These are phyloP conservation scores for Xenopus tropicalis DNA, from an alignment of 2,113 vertebrate genomes.

Conservation along the genomic window UCB_Xtro_10.0 CM004444.2:97429001-97429500, in stretches of 20 bases:
- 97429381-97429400: not conserved
- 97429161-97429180: conserved; percentile 21
- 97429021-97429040: conserved; percentile 44
- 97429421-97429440: too few species aligned
- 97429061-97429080: conserved; percentile 41
- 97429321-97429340: not conserved
- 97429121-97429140: conserved; percentile 23
- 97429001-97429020: conserved; percentile 33
- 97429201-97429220: conserved; percentile 4
- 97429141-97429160: conserved; percentile 23
- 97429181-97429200: conserved; percentile 32
- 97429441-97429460: too few species aligned
- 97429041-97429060: conserved; percentile 38
- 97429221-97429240: not conserved
- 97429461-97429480: too few species aligned
- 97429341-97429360: not conserved
- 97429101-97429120: conserved; percentile 13
- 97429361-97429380: not conserved
- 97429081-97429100: conserved; percentile 28
- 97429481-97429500: too few species aligned
- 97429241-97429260: conserved; percentile 21
- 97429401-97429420: too few species aligned
- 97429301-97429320: not conserved
- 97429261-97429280: not conserved
- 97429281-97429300: not conserved